Base-by-base conservation (phyloP, 2,888 invertebrate genomes). In the Prenolepis imparis region DNA sequence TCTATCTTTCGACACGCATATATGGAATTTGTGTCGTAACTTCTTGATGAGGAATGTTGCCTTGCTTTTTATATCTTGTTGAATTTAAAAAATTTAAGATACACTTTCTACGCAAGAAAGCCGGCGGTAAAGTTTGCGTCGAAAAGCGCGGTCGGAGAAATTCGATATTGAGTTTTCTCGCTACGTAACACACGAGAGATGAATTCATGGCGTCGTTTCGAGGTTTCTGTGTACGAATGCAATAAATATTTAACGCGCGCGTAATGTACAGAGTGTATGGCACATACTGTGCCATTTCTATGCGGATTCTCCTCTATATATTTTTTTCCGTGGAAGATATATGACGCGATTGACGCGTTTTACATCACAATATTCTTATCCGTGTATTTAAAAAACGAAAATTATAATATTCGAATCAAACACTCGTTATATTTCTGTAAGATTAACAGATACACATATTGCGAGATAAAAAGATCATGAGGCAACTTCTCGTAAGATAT, bases 221-320 rank as follows among this genome's bases (percentile, higher is more conserved):
- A 52, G 52, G 18, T 55, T 44, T 24, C 24, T 39, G 24, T 55
- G 52, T 52, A 28, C 41, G 28, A 44, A 66, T 21, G 63, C 28
- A 77, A 66, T 77, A 77, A 77, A 77, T 77, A 77, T 77, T 77
- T 77, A 77, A 77, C 28, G 66, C 41, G 41, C 67, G 28, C 24
- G 36, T 64, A 55, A 66, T 36, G 21, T 77, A 55, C 18, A 39
- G 11, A 55, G 11, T 77, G 66, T 39, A 1, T 0, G 15, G 24
- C 8, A 41, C 8, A 41, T 41, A 52, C 18, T 12, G n/a, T 8
- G 32, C 2, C 41, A 57, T 77, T 0, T n/a, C 15, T 39, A 24
- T 32, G n/a, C 57, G 9, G 3, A 55, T 8, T 39, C 36, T 52
- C 21, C 11, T n/a, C n/a, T 32, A 8, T 36, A 74, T 48, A n/a